Conservation (phyloP, 1,140 invertebrate species). For the Belonocnema kinseyi region DNA sequence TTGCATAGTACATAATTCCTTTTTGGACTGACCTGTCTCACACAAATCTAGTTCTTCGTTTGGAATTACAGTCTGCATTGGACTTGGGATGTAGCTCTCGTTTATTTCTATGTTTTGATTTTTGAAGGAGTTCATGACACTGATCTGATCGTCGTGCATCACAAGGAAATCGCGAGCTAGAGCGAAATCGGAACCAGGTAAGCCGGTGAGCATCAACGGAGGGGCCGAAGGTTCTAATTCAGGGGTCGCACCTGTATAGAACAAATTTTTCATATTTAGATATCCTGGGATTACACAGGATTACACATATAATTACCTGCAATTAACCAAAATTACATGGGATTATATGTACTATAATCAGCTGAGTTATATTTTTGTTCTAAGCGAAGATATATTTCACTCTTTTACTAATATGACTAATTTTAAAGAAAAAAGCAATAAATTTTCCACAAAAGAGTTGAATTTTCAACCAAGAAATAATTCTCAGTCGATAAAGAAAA, state of each 20-base stretch:
- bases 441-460: too few relatives aligned
- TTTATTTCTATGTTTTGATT: conserved; percentile 60
- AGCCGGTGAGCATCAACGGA: conserved; percentile 68
- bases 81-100: conserved; percentile 33
- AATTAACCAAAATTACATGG: too few relatives aligned
- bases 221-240: conserved; percentile 65
- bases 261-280: neutral
- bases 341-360: too few relatives aligned
- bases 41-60: conserved; percentile 2
- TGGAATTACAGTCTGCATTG: conserved; percentile 1
- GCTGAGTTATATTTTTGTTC: too few relatives aligned
- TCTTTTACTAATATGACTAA: too few relatives aligned
- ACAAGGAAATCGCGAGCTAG: conserved; percentile 71
- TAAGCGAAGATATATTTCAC: too few relatives aligned
- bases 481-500: too few relatives aligned
- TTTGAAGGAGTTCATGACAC: conserved; percentile 67
- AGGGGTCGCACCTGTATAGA: conserved; percentile 57
- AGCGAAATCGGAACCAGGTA: conserved; percentile 67
- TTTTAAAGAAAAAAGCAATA: too few relatives aligned
- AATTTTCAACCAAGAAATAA: too few relatives aligned
- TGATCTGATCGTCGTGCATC: conserved; percentile 73
- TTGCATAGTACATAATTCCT: neutral
- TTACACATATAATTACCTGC: too few relatives aligned
- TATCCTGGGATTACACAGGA: too few relatives aligned
- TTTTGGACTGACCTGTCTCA: neutral